phyloP scores from a whole-genome alignment of 2,888 invertebrate species.

The Ceriagrion tenellum region DNA sequence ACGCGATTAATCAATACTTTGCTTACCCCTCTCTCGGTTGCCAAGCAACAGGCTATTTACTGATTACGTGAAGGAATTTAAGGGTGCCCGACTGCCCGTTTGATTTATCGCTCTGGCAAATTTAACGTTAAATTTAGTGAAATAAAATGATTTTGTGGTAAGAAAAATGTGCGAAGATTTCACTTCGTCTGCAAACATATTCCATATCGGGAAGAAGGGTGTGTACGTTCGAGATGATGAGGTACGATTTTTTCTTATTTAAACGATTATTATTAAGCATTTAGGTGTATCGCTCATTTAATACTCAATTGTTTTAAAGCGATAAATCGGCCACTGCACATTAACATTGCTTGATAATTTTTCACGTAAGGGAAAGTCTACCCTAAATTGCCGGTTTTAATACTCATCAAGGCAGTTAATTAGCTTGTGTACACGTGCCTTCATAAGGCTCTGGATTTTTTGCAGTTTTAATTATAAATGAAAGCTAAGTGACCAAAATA shows the following conservation, averaged over 20 bases:
- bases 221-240: slow-evolving; percentile 7
- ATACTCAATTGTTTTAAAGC: background rate
- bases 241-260: slow-evolving; percentile 30
- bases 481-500: too few species aligned
- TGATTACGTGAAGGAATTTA: background rate
- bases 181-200: background rate
- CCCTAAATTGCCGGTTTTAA: too few species aligned
- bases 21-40: background rate
- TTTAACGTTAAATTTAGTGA: background rate
- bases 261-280: background rate
- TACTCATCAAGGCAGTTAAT: too few species aligned
- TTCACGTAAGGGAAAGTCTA: too few species aligned
- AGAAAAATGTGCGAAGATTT: background rate
- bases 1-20: background rate
- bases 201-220: slow-evolving; percentile 52
- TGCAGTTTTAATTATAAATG: too few species aligned
- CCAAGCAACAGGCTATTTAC: background rate
- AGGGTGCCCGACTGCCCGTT: background rate
- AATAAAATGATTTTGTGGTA: background rate
- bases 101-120: background rate
- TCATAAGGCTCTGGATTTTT: too few species aligned
- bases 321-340: background rate
- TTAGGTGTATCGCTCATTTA: background rate
- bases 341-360: too few species aligned
- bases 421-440: too few species aligned